Evolutionary conservation across 2,113 vertebrate genomes (phyloP).

Genomic region (Phoxinus phoxinus): DNA sequence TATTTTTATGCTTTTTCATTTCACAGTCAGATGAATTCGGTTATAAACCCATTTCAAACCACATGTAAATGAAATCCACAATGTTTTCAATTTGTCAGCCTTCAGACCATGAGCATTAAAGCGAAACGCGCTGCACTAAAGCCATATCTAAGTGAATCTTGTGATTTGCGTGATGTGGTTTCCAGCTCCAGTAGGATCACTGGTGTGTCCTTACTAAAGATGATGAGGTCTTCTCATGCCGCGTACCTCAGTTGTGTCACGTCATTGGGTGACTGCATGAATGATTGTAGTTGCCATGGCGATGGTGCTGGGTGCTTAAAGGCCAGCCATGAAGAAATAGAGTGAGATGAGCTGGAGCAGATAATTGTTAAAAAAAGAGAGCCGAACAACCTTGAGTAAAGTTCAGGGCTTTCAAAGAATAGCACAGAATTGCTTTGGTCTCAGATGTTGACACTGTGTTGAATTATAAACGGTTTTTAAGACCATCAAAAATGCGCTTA

Average conservation of each 20-base stretch:
- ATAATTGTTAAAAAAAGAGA: constrained; percentile 41
- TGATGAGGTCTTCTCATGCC: constrained; percentile 60
- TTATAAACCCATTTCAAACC: not conserved
- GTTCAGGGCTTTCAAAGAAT: constrained; percentile 41
- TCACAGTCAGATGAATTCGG: constrained; percentile 3
- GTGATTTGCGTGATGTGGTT: not conserved
- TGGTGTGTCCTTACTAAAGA: constrained; percentile 45
- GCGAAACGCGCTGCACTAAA: not conserved
- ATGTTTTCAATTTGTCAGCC: not conserved
- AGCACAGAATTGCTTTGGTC: not conserved
- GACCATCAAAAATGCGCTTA: not conserved
- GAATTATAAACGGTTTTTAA: not conserved
- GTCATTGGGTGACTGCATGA: constrained; percentile 68
- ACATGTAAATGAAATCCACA: not conserved
- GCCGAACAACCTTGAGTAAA: constrained; percentile 56
- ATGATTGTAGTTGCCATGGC: constrained; percentile 79
- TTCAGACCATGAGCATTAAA: not conserved
- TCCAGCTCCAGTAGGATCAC: not conserved
- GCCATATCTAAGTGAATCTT: constrained; percentile 1
- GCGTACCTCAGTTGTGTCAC: constrained; percentile 71
- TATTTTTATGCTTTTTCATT: constrained; percentile 12
- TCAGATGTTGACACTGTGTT: not conserved
- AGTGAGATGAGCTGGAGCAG: constrained; percentile 29
- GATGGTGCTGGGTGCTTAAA: constrained; percentile 63
- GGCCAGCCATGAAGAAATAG: constrained; percentile 1